Base-by-base conservation (phyloP, 1,140 invertebrate genomes). In the Drosophila suzukii region DNA sequence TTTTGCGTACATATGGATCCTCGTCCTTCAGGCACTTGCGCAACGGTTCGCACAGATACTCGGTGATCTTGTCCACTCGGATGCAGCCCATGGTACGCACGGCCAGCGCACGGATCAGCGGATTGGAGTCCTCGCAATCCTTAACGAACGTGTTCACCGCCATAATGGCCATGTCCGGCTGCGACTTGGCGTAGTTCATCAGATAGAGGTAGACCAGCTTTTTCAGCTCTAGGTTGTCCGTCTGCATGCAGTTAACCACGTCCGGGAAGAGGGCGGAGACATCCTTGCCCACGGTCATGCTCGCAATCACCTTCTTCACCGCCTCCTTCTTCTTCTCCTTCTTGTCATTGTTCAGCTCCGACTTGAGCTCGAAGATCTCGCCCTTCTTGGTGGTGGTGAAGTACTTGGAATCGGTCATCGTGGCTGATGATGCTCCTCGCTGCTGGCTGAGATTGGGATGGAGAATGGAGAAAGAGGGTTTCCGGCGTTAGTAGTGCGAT, bases 121-220 rank as follows among this genome's bases (percentile, higher is more conserved):
- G 99, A 94, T 99, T 99, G 12, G 98, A 97, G 93, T 99, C 99
- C 94, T 99, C 99, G 94, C 99, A 99, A 93, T 99, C 99, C 97
- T 99, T 99, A 50, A 99, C 99, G 94, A 99, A 99, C 24, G 99
- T 99, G 94, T 99, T 99, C 34, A 99, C 99, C 39, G 99, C 99
- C 98, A 99, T 99, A 62, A 99, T 99, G 55, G 99, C 99, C 97
- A 99, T 98, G 92, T 99, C 99, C 10, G 99, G 99, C 93, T 99
- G 99, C 80, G 98, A 99, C 93, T 99, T 99, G 54, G 99, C 99
- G 94, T 99, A 99, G 93, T 99, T 99, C 99, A 99, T 99, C 59
- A 99, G 93, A 93, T 99, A 99, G 17, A 99, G 94, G 92, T 99
- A 99, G 0, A 99, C 99, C 41, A 99, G 94, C 91, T 99, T 99